Conservation (phyloP, 2,888 invertebrate genomes). For the Euplagia quadripunctaria region DNA sequence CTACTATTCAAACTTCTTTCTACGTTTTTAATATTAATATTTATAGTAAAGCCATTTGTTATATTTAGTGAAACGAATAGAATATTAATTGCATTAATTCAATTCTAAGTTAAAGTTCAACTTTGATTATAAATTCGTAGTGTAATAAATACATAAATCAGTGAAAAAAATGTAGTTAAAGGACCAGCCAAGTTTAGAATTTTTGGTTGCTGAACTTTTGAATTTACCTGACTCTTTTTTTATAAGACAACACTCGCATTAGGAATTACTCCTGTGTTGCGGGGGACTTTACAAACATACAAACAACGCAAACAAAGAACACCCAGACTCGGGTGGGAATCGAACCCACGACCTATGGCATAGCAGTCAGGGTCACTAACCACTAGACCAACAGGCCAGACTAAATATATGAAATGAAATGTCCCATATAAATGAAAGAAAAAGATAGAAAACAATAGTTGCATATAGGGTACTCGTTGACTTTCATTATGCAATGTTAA, state of each 20-base stretch:
- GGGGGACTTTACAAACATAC: no score
- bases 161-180: neutral
- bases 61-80: neutral
- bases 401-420: no score
- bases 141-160: slow-evolving; percentile 14
- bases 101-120: neutral
- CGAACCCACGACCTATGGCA: no score
- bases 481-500: neutral
- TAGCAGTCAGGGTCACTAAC: no score
- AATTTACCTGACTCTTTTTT: no score
- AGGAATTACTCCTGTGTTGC: no score
- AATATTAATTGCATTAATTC: slow-evolving; percentile 5
- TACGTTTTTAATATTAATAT: neutral
- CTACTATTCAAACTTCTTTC: neutral
- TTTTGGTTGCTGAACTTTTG: neutral
- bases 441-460: neutral
- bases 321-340: no score
- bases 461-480: neutral
- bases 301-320: no score
- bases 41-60: neutral
- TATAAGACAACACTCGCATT: no score
- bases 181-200: slow-evolving; percentile 5
- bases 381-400: no score
- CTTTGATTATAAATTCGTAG: slow-evolving; percentile 12
- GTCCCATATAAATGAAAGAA: no score